These are phyloP conservation scores for Cerastis rubricosa DNA, from an alignment of 2,888 invertebrate species.

Conservation along the genomic window DNA sequence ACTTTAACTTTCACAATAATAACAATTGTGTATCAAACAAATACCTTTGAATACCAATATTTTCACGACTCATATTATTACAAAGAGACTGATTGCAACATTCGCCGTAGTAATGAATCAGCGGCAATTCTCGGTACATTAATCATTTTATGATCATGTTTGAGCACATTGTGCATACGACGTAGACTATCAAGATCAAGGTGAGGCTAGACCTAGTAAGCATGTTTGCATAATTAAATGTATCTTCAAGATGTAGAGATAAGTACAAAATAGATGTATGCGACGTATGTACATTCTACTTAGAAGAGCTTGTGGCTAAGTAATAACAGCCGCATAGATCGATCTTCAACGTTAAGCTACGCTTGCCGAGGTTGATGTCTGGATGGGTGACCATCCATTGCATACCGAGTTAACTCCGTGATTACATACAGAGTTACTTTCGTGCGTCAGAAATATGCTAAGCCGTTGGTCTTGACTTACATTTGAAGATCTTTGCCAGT, in stretches of 20 bases:
- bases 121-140: constrained; percentile 34
- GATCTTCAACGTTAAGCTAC: no score
- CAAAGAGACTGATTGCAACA: constrained; percentile 29
- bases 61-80: constrained; percentile 8
- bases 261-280: not conserved
- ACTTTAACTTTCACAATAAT: not conserved
- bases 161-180: constrained; percentile 28
- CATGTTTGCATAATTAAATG: constrained; percentile 15
- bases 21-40: not conserved
- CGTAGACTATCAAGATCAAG: constrained; percentile 55
- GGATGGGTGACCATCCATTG: not conserved
- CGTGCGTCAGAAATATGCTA: not conserved
- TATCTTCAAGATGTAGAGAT: constrained; percentile 10
- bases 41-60: constrained; percentile 4
- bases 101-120: constrained; percentile 36
- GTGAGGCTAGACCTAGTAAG: constrained; percentile 33
- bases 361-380: not conserved
- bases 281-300: not conserved
- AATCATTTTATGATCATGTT: constrained; percentile 23
- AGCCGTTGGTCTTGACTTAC: not conserved
- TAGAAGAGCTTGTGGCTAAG: not conserved
- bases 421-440: no score
- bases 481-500: not conserved
- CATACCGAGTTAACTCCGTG: no score
- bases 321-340: not conserved